phyloP scores from a whole-genome alignment of 1,140 invertebrate species.

The Himalopsyche phryganea region DNA sequence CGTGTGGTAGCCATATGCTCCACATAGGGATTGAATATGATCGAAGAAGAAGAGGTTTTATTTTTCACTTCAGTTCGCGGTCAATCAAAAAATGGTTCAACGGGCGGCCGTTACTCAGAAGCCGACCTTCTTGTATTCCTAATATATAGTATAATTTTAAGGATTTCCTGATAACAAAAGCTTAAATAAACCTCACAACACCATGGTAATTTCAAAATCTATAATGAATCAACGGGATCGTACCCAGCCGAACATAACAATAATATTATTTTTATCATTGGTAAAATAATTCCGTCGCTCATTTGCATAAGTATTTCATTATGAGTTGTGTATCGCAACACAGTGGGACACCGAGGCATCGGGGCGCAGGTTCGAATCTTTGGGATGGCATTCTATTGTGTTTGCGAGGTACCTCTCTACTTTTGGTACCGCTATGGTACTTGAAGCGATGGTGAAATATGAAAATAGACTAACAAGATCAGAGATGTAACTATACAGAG shows the following conservation, averaged over 20 bases:
- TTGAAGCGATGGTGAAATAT: constrained; percentile 28
- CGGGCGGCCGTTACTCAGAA: no score
- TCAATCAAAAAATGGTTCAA: no score
- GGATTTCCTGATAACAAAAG: no score
- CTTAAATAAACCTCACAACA: not conserved
- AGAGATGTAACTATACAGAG: no score
- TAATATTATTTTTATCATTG: constrained; percentile 1
- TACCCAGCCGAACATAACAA: not conserved
- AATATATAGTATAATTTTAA: no score
- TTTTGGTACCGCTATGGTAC: no score
- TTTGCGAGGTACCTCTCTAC: constrained; percentile 1
- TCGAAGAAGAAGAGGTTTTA: no score
- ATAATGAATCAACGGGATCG: not conserved
- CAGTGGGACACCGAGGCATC: not conserved
- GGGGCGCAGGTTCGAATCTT: constrained; percentile 6
- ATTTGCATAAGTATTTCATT: constrained; percentile 35
- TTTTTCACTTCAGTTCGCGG: no score
- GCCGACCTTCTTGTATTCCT: no score
- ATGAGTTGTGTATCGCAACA: constrained; percentile 21
- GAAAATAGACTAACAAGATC: constrained; percentile 22
- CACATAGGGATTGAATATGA: no score
- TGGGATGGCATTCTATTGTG: constrained; percentile 31
- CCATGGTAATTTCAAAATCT: not conserved
- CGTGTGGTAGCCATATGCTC: no score
- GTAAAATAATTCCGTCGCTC: not conserved